Conservation (phyloP, 2,113 vertebrate genomes). For the Synodontis membranacea region DNA sequence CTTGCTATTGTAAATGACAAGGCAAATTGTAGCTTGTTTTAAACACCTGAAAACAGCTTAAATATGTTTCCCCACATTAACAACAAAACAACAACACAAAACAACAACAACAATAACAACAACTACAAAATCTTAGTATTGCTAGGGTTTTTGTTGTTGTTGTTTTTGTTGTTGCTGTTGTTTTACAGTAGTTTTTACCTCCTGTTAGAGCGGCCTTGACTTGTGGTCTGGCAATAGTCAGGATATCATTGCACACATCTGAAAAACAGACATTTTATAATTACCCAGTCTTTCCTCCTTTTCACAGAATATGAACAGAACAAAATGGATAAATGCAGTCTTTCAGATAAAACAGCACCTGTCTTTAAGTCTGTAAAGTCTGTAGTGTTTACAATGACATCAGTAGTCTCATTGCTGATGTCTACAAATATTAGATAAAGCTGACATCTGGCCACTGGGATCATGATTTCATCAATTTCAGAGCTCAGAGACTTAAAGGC, state of each 20-base stretch:
- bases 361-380: slow-evolving; percentile 58
- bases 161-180: too few species aligned
- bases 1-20: background rate
- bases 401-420: slow-evolving; percentile 67
- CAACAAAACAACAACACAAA: too few species aligned
- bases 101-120: too few species aligned
- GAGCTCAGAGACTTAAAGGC: too few species aligned
- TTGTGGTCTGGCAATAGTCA: slow-evolving; percentile 59
- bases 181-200: too few species aligned
- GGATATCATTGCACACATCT: slow-evolving; percentile 65
- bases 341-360: slow-evolving; percentile 29
- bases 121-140: background rate
- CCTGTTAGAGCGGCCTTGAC: slow-evolving; percentile 48
- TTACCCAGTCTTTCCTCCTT: background rate
- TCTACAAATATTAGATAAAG: too few species aligned
- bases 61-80: background rate
- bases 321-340: background rate
- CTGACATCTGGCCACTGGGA: too few species aligned
- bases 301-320: too few species aligned
- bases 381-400: slow-evolving; percentile 70
- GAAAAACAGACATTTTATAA: background rate
- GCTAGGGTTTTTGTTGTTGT: background rate
- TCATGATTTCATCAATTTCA: too few species aligned
- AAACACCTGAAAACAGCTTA: background rate
- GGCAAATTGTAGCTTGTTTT: background rate